A percentile compares a stretch with the other conserved stretches of the same genome.
These are phyloP conservation scores for Dendrocincla tyrannina DNA, from an alignment of 2,797 vertebrate genomes.

Conservation along the genomic window DNA sequence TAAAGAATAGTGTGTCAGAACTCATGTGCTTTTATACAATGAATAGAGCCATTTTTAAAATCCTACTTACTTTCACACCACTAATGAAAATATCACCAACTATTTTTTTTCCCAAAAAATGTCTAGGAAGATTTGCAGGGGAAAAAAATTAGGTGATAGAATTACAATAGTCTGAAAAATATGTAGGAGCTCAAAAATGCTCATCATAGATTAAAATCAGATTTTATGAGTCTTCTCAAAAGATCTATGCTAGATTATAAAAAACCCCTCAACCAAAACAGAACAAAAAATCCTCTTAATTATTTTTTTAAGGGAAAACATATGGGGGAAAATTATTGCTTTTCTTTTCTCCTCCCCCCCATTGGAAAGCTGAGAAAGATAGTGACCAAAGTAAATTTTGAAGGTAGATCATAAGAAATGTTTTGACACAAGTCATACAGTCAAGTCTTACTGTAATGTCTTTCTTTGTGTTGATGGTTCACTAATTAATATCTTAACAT, in stretches of 20 bases:
- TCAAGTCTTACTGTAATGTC: neutral
- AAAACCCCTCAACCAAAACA: neutral
- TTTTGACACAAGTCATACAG: neutral
- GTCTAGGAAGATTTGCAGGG: neutral
- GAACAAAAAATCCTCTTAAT: neutral
- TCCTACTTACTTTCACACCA: neutral
- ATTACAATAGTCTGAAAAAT: neutral
- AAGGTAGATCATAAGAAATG: neutral
- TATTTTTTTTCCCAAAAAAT: neutral
- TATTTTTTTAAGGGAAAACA: neutral
- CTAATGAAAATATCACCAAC: neutral
- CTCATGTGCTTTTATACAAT: neutral
- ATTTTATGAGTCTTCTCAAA: neutral
- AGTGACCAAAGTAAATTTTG: neutral
- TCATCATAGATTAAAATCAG: neutral
- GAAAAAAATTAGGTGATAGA: neutral
- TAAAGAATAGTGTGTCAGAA: constrained; percentile 2
- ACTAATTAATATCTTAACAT: neutral
- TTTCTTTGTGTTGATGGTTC: neutral
- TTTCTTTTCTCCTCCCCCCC: neutral
- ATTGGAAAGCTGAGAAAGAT: neutral
- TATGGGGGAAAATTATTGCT: rapidly evolving
- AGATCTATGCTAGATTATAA: rapidly evolving
- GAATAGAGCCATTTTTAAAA: neutral
- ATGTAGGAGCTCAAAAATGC: neutral